Percentiles rank a stretch among this genome's conserved stretches.
Conservation (phyloP, 1,140 invertebrate genomes). For the Drosophila miranda region DNA sequence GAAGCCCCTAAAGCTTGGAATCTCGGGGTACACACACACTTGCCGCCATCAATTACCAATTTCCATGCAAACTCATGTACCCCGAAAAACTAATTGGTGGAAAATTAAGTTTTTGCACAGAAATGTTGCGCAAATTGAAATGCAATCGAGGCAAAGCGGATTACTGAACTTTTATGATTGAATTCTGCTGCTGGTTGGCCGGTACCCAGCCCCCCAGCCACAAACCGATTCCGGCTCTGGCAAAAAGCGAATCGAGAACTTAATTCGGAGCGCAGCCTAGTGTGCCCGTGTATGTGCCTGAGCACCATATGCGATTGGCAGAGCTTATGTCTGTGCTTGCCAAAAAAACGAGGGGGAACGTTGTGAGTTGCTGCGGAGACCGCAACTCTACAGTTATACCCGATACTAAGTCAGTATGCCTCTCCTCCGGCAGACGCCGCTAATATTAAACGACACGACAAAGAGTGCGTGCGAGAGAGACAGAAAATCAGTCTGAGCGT, state of each 20-base stretch:
- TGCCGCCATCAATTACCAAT: slow-evolving; percentile 58
- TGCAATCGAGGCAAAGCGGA: slow-evolving; percentile 79
- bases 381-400: too few species aligned
- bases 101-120: slow-evolving; percentile 81
- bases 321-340: slow-evolving; percentile 65
- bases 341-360: too few species aligned
- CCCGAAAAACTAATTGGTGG: slow-evolving; percentile 74
- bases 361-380: too few species aligned
- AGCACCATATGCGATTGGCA: slow-evolving; percentile 64
- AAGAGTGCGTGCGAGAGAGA: too few species aligned
- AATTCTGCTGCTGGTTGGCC: slow-evolving; percentile 61
- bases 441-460: too few species aligned
- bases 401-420: too few species aligned
- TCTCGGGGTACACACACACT: too few species aligned
- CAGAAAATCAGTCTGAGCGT: too few species aligned
- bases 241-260: slow-evolving; percentile 63
- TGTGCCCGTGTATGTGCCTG: slow-evolving; percentile 27
- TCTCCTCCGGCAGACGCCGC: too few species aligned
- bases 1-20: too few species aligned
- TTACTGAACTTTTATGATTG: slow-evolving; percentile 80
- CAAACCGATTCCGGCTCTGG: background rate
- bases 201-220: background rate
- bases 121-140: slow-evolving; percentile 79
- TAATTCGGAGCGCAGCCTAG: slow-evolving; percentile 37
- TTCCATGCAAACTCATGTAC: slow-evolving; percentile 1